Evolutionary conservation across 2,888 invertebrate genomes (phyloP).

Genomic region (Rhingia campestris): DNA sequence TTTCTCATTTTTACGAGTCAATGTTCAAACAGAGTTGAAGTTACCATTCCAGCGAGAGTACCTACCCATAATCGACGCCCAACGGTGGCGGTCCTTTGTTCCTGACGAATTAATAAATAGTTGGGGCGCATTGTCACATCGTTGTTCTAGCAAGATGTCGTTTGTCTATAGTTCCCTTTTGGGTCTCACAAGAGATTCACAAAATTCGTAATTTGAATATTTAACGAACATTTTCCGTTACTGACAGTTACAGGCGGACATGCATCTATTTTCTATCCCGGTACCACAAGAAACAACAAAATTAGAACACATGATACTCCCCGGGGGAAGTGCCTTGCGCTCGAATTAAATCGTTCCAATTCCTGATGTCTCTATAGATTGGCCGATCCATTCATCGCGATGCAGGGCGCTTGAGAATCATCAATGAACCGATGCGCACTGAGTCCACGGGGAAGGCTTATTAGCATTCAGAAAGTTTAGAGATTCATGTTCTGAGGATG

Average conservation of each 20-base stretch:
- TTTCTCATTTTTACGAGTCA: constrained; percentile 48
- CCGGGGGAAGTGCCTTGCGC: constrained; percentile 45
- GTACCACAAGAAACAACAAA: constrained; percentile 16
- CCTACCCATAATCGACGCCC: constrained; percentile 20
- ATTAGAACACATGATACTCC: constrained; percentile 48
- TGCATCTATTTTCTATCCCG: constrained; percentile 27
- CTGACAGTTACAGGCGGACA: constrained; percentile 47
- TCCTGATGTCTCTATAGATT: constrained; percentile 60
- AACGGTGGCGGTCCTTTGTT: constrained; percentile 54
- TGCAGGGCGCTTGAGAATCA: constrained; percentile 27
- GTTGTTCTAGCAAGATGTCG: constrained; percentile 58
- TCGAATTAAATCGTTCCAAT: constrained; percentile 59
- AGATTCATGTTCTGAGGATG: constrained; percentile 7
- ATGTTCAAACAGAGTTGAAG: background rate
- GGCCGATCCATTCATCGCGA: constrained; percentile 4
- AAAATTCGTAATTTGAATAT: constrained; percentile 63
- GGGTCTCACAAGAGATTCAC: constrained; percentile 49
- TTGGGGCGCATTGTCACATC: constrained; percentile 65
- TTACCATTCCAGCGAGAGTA: constrained; percentile 7
- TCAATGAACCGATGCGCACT: constrained; percentile 48
- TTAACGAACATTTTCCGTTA: constrained; percentile 68
- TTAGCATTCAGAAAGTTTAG: constrained; percentile 23
- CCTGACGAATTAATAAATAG: constrained; percentile 67
- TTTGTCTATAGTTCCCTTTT: constrained; percentile 40
- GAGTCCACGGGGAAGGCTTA: constrained; percentile 13